Percentiles rank a stretch among this genome's conserved stretches.
Evolutionary conservation across 2,113 vertebrate genomes (phyloP).

Genomic region (Lagopus muta): DNA sequence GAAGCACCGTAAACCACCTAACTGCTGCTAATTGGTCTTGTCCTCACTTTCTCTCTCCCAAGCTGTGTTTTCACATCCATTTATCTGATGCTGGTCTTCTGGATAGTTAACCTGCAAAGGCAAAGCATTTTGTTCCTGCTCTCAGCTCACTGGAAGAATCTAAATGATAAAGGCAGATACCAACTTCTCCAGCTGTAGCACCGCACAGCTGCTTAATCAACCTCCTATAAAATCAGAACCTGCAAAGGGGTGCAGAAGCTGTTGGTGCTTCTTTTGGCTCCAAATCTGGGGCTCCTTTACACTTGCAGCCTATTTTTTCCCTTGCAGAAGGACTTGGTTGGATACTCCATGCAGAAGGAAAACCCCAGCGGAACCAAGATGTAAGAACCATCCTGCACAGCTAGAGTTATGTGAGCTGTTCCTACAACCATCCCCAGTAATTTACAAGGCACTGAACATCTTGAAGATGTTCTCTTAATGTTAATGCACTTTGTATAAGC

Average conservation of each 20-base stretch:
- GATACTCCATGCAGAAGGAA: neutral
- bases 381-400: neutral
- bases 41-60: neutral
- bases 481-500: neutral
- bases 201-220: fast-evolving
- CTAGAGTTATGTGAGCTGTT: fast-evolving
- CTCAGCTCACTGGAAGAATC: neutral
- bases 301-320: neutral
- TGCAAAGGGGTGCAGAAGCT: neutral
- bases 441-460: neutral
- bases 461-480: neutral
- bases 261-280: neutral
- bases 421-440: neutral
- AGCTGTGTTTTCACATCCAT: neutral
- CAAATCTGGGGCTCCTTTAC: neutral
- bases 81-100: neutral
- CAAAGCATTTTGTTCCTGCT: neutral
- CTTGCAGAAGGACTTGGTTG: neutral
- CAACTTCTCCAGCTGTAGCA: neutral
- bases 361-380: fast-evolving
- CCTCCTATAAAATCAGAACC: neutral
- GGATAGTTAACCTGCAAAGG: neutral
- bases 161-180: neutral
- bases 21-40: neutral
- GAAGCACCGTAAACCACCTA: neutral